Base-by-base conservation (phyloP, 2,113 vertebrate genomes). In the Varanus komodoensis region DNA sequence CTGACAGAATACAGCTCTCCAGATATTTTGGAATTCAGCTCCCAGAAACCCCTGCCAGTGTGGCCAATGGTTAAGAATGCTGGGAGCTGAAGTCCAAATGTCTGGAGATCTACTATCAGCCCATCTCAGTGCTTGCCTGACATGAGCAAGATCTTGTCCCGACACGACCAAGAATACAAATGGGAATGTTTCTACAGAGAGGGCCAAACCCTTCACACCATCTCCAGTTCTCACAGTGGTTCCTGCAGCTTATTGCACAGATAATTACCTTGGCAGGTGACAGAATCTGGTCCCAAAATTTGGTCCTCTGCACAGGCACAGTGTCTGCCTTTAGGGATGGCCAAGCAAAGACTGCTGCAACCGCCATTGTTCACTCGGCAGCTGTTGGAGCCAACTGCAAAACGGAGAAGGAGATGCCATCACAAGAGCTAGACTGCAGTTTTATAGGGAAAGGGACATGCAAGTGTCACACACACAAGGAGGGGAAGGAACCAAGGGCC, bases 281-380 rank as follows among this genome's bases (percentile, higher is more conserved):
- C 98, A 0, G 98, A 96, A 69, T 99, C 98, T 0, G 2, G 0
- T 4, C 97, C 98, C 92, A 99, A 96, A 93, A 98, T 96, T 96
- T 99, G 99, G 95, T 99, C 99, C 91, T 99, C 98, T 0, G 99
- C 98, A 0, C 99, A 99, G 92, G 98, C 98, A 0, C 99, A 99
- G 81, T 98, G 98, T 21, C 98, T 97, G 73, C 98, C 97, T 2
- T 96, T 94, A 0, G 99, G 99, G 9, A 97, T 98, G 89, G 98
- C 98, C 89, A 99, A 97, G 94, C 99, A 99, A 91, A 99, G 96
- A 93, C 98, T 99, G 97, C 98, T 99, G 93, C 99, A 99, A 92
- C 99, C 99, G 0, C 99, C 99, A 0, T 99, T 99, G 95, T 98
- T 98, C 12, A 98, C 98, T 0, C 99, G 97, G 91, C 99, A 99